These are phyloP conservation scores for Myotis brandtii DNA, from an alignment of 2,113 vertebrate genomes.

Conservation along the genomic window DNA sequence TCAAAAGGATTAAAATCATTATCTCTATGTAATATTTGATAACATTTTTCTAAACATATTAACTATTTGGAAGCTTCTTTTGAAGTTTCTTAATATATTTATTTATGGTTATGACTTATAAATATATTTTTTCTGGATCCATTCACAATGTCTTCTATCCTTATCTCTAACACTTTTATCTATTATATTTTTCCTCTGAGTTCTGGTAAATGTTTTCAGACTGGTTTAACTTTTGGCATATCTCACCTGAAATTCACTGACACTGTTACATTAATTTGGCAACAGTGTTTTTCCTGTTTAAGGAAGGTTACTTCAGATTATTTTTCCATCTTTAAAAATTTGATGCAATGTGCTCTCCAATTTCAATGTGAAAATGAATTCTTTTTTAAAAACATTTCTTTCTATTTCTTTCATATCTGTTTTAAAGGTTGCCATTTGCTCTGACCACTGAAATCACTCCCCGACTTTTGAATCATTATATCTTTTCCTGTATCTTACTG, in stretches of 20 bases:
- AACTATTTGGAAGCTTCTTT: neutral
- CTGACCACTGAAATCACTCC: neutral
- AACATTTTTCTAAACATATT: neutral
- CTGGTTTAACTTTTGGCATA: neutral
- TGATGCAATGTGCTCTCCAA: neutral
- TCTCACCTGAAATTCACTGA: neutral
- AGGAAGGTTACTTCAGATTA: neutral
- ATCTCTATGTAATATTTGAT: neutral
- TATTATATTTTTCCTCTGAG: neutral
- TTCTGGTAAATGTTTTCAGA: neutral
- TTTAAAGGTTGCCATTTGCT: slow-evolving; percentile 32
- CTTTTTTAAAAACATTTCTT: neutral
- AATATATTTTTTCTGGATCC: neutral
- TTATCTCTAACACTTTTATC: neutral
- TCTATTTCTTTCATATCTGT: neutral
- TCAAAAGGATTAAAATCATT: neutral
- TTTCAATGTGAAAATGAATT: neutral
- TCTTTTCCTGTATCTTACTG: neutral
- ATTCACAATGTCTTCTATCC: neutral
- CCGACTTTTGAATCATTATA: neutral
- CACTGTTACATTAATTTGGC: neutral
- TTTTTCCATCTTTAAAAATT: neutral
- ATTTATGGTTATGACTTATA: neutral
- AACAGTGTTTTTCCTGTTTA: neutral
- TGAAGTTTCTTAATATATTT: neutral